Evolutionary conservation across 2,113 vertebrate species (phyloP), one percentile per base, ranked within the genome.

Genomic region (Ctenomys sociabilis): DNA sequence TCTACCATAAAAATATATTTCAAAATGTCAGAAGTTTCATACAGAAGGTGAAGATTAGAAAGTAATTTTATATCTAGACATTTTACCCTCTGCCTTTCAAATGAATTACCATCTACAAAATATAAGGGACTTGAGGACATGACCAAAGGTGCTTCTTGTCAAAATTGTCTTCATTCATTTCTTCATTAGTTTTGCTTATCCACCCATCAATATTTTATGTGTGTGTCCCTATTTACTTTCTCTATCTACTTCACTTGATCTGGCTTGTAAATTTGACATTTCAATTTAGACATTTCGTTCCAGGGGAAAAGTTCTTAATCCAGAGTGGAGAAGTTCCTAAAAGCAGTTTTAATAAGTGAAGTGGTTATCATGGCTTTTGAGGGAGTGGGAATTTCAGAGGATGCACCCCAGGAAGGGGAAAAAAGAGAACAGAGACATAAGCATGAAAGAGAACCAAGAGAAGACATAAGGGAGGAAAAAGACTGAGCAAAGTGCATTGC

Each of bases 1-100:
- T n/a, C 59, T 59, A 75, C 88, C 43, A 35, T 22, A 93, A 63
- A 52, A 94, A 73, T 43, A 37, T 89, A 90, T 75, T 95, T 93
- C 28, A 95, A 95, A 96, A 85, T 81, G 40, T 49, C 64, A 12
- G 10, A 43, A 85, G 49, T 35, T 93, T 85, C 22, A 57, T 85
- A 30, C 77, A 77, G 22, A 93, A 73, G 49, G 35, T 88, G 72
- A 13, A 89, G 83, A 64, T 19, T 68, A 61, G 61, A 78, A 78
- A 5, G 37, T 19, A 82, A 30, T 37, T 78, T 87, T 88, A 54
- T 32, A 40, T 87, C 68, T 82, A 52, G 45, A 4, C 63, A 75
- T 90, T 86, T 90, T 78, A 77, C 22, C 8, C 40, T 2, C 70
- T 57, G 10, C 32, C 13, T 90, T 3, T 28, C 43, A n/a, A 91